phyloP scores from a whole-genome alignment of 2,113 vertebrate species.

The Mirounga angustirostris region DNA sequence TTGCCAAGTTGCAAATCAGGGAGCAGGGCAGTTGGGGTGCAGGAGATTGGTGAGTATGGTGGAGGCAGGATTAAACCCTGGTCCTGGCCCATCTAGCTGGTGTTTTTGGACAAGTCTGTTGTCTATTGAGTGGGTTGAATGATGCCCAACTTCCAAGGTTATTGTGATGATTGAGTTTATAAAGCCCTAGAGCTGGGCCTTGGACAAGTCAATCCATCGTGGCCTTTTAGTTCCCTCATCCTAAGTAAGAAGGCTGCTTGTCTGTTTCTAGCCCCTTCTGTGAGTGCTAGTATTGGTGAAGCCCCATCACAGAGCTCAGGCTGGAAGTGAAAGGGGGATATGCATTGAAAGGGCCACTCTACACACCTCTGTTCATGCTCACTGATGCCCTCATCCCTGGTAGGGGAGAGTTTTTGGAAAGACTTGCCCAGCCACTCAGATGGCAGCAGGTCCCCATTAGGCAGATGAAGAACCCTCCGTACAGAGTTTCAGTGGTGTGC shows the following conservation, averaged over 20 bases:
- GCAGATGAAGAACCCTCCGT: background rate
- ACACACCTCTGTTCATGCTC: background rate
- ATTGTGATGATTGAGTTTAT: background rate
- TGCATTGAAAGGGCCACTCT: background rate
- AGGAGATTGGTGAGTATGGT: background rate
- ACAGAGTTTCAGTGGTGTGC: background rate
- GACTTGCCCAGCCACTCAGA: background rate
- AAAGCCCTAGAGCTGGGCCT: background rate
- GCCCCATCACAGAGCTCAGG: background rate
- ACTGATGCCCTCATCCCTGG: accelerated
- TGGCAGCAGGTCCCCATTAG: accelerated
- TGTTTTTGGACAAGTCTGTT: background rate
- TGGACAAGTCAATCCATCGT: background rate
- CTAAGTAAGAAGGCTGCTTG: background rate
- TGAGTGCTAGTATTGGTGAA: background rate
- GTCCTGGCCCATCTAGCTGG: background rate
- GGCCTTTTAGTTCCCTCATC: background rate
- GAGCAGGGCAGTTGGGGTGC: background rate
- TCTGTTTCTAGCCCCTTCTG: background rate
- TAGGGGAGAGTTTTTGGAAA: background rate
- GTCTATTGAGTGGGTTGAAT: background rate
- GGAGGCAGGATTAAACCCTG: background rate
- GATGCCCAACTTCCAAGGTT: background rate
- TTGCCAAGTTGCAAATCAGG: background rate
- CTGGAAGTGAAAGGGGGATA: background rate